Conservation (phyloP, 2,797 vertebrate species). For the Pseudopleuronectes americanus region DNA sequence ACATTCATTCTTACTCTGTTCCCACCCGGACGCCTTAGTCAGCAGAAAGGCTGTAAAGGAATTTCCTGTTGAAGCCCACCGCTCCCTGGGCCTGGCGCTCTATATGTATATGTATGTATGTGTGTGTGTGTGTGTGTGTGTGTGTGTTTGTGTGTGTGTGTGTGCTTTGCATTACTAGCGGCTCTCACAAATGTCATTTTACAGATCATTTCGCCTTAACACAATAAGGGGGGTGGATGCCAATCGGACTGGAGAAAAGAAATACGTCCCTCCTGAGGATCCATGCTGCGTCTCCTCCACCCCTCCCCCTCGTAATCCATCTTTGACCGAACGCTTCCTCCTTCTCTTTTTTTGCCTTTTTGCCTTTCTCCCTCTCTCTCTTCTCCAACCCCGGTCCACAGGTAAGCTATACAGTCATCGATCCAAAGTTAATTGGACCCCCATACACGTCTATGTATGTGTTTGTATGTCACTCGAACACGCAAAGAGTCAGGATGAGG, state of each 20-base stretch:
- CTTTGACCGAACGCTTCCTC: constrained; percentile 58
- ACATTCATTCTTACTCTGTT: constrained; percentile 72
- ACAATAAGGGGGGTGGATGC: constrained; percentile 31
- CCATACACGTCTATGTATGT: constrained; percentile 4
- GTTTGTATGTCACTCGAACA: neutral
- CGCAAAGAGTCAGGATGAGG: constrained; percentile 65
- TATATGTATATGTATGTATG: constrained; percentile 34
- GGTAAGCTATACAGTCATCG: constrained; percentile 4
- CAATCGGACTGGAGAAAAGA: constrained; percentile 44
- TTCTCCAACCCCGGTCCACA: neutral
- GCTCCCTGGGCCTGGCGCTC: constrained; percentile 57
- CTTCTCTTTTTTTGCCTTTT: constrained; percentile 28
- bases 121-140: constrained; percentile 15
- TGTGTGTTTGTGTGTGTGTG: neutral
- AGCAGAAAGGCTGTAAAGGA: constrained; percentile 81
- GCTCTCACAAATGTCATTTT: constrained; percentile 58
- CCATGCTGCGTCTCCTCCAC: constrained; percentile 1
- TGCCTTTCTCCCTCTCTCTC: constrained; percentile 35
- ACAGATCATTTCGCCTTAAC: constrained; percentile 56
- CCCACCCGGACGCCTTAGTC: constrained; percentile 75
- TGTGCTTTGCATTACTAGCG: constrained; percentile 59
- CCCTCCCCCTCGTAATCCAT: constrained; percentile 39
- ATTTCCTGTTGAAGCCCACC: constrained; percentile 80
- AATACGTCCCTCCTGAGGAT: constrained; percentile 58
- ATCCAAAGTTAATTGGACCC: constrained; percentile 11